Conservation (phyloP, 2,797 vertebrate species). For the Dryobates pubescens region DNA sequence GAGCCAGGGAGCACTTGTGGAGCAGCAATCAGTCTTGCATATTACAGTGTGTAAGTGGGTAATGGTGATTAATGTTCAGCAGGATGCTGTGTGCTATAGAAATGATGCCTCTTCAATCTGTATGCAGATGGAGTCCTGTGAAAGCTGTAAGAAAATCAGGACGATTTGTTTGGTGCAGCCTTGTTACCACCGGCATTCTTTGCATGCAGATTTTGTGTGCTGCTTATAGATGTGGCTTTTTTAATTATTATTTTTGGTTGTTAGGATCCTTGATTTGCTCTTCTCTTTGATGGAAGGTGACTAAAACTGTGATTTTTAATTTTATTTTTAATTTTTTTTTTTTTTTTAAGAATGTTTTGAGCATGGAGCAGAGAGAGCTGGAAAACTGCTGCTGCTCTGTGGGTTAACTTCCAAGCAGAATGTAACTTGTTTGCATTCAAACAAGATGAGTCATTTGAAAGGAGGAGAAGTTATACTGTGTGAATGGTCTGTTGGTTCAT, state of each 20-base stretch:
- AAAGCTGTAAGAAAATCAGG: neutral
- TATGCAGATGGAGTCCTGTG: neutral
- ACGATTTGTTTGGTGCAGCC: neutral
- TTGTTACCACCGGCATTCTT: neutral
- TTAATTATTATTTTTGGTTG: neutral
- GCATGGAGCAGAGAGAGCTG: neutral
- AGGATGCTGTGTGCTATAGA: neutral
- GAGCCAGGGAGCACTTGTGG: neutral
- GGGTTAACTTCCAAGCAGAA: neutral
- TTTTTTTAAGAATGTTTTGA: too few relatives aligned
- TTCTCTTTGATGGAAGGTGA: neutral
- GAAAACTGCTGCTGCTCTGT: neutral
- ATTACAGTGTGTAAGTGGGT: slow-evolving; percentile 32
- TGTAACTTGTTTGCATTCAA: neutral
- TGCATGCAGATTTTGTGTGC: neutral
- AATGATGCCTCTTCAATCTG: neutral
- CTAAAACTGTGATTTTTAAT: too few relatives aligned
- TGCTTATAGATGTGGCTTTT: neutral
- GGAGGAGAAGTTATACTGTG: neutral
- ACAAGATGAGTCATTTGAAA: neutral
- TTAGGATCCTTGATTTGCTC: neutral
- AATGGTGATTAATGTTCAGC: slow-evolving; percentile 53
- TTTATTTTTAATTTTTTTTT: neutral
- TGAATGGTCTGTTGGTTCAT: neutral
- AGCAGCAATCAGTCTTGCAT: slow-evolving; percentile 21